Conservation (phyloP, 2,797 vertebrate genomes). For the Diceros bicornis region DNA sequence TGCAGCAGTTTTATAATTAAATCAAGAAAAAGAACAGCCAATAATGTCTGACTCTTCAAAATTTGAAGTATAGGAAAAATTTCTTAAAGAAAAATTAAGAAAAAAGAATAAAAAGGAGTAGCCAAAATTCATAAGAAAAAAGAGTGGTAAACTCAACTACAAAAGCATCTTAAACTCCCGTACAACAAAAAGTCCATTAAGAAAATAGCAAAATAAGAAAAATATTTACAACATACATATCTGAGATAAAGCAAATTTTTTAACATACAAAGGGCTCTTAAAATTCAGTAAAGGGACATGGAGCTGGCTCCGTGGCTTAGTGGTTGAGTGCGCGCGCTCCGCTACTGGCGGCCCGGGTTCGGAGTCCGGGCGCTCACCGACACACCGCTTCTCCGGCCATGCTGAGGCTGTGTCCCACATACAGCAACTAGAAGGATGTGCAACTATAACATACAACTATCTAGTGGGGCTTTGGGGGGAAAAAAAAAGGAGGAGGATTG, state of each 20-base stretch:
- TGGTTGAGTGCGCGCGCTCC: too few species aligned
- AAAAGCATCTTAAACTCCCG: not conserved
- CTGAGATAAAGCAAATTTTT: conserved; percentile 11
- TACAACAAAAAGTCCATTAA: not conserved
- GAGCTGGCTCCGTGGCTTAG: too few species aligned
- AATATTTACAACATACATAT: not conserved
- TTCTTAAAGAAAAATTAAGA: not conserved
- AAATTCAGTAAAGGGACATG: conserved; percentile 6
- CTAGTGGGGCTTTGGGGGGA: too few species aligned
- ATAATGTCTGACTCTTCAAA: conserved; percentile 3
- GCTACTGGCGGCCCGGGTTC: too few species aligned
- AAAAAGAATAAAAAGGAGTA: not conserved
- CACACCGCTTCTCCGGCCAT: too few species aligned
- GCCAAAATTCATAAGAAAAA: conserved; percentile 6
- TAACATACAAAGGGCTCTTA: not conserved
- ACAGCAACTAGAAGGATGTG: too few species aligned
- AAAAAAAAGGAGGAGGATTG: too few species aligned
- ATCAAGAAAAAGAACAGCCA: conserved; percentile 3
- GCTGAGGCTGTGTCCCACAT: too few species aligned
- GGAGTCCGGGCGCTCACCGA: too few species aligned
- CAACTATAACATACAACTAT: too few species aligned
- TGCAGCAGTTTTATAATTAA: conserved; percentile 19
- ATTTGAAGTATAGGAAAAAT: not conserved
- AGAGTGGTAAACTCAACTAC: not conserved
- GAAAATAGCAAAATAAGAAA: conserved; percentile 6